Evolutionary conservation across 2,888 invertebrate species (phyloP), one percentile per base, ranked within the genome.

Genomic region (Tinea semifulvella): DNA sequence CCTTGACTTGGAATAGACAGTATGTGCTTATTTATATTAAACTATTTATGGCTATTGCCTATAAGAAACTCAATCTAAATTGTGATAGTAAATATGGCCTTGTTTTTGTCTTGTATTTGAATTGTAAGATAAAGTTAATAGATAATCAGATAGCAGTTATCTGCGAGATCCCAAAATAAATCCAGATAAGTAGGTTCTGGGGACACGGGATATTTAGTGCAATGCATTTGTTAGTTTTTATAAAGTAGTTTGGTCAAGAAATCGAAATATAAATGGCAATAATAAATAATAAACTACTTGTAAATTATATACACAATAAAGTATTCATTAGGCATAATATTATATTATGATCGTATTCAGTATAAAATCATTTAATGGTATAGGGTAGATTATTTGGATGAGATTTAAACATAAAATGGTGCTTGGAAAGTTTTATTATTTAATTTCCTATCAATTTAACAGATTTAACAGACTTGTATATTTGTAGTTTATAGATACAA

Each of bases 121-220:
- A 69, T 66, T 76, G 75, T 77, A 75, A 69, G n/a, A 75, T 77
- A 79, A n/a, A 71, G 75, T 76, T 76, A 67, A 68, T 60, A 42
- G 43, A 39, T 43, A 28, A 28, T 35, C 18, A 36, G 13, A 36
- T 61, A 61, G 60, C 61, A 44, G 60, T 71, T 68, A 69, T 72
- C 66, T 64, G 11, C 7, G 38, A 18, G 11, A 27, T 27, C 42
- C 27, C 31, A 19, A 19, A 28, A 31, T 14, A 43, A 17, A 18
- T 43, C 6, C 28, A 31, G 31, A 43, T 43, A 31, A 43, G n/a
- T 16, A 16, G 2, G 26, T 13, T 18, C 18, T 36, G 11, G 11
- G 31, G 31, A 31, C n/a, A 22, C 8, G 36, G 18, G 35, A 35
- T 35, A 35, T 14, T 35, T 35, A 35, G 35, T 35, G 35, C 35